A percentile compares a stretch with the other conserved stretches of the same genome.
Evolutionary conservation across 1,140 invertebrate species (phyloP).

Genomic region (Zophobas morio): DNA sequence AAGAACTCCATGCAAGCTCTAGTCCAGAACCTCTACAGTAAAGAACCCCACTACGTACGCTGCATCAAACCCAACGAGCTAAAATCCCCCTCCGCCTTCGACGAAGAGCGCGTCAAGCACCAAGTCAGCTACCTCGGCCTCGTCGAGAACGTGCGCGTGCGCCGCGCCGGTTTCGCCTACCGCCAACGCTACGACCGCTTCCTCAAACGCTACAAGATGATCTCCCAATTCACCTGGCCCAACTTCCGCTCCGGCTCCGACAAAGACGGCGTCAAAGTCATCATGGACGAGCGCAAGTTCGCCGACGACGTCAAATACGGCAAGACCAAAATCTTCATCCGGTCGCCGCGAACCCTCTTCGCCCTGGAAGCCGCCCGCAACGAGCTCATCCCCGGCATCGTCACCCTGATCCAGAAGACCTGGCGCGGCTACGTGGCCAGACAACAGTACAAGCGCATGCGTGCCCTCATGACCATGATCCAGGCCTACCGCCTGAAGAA

Average conservation of each 20-base stretch:
- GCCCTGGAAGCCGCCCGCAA: slow-evolving; percentile 86
- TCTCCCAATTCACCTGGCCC: slow-evolving; percentile 94
- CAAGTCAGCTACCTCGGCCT: slow-evolving; percentile 93
- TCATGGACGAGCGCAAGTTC: slow-evolving; percentile 87
- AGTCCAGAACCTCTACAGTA: slow-evolving; percentile 89
- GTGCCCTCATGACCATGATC: slow-evolving; percentile 87
- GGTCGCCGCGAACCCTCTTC: slow-evolving; percentile 91
- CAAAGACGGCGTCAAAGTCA: slow-evolving; percentile 86
- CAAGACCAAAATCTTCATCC: slow-evolving; percentile 95
- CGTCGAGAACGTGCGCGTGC: slow-evolving; percentile 93
- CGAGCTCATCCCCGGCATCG: slow-evolving; percentile 89
- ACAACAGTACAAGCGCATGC: slow-evolving; percentile 85
- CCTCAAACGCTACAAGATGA: slow-evolving; percentile 91
- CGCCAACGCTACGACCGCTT: slow-evolving; percentile 92
- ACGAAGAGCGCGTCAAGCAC: slow-evolving; percentile 86
- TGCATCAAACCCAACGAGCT: slow-evolving; percentile 96
- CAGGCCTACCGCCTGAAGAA: slow-evolving; percentile 90
- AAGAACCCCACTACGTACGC: slow-evolving; percentile 97
- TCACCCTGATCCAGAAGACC: slow-evolving; percentile 94
- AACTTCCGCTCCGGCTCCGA: slow-evolving; percentile 85
- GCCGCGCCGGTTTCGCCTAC: slow-evolving; percentile 94
- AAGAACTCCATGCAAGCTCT: slow-evolving; percentile 94
- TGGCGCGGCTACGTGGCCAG: slow-evolving; percentile 87
- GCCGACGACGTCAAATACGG: slow-evolving; percentile 92
- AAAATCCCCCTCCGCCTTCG: slow-evolving; percentile 87